phyloP scores from a whole-genome alignment of 2,888 invertebrate genomes.

The Troglohyphantes excavatus region DNA sequence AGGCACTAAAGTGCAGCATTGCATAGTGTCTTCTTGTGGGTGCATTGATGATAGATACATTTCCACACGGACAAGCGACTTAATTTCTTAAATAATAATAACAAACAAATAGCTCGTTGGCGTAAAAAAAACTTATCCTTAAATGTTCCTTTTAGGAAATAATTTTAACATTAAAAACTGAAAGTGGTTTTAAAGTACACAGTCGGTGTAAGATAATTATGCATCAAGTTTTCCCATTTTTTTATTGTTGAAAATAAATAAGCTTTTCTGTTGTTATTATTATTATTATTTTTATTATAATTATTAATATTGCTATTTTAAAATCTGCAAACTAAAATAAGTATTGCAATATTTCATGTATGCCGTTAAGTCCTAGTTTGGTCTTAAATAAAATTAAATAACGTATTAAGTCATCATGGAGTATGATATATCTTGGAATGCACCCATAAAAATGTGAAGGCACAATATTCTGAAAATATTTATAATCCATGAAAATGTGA shows the following conservation, averaged over 20 bases:
- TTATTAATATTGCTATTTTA: no score
- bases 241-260: background rate
- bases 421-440: constrained; percentile 75
- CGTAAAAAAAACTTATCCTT: no score
- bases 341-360: no score
- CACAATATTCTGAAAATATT: background rate
- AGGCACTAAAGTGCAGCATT: constrained; percentile 63
- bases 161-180: constrained; percentile 5
- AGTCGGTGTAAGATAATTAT: no score
- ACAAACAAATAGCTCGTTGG: no score
- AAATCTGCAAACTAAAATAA: background rate
- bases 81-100: no score
- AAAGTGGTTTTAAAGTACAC: background rate
- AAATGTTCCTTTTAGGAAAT: background rate
- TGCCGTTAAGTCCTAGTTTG: no score
- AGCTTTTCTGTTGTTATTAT: no score
- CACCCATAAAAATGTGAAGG: constrained; percentile 41
- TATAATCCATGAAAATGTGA: background rate
- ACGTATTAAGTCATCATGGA: constrained; percentile 26
- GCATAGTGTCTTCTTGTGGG: background rate
- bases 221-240: no score
- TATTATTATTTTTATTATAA: no score
- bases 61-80: background rate
- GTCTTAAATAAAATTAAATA: background rate
- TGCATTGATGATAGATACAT: constrained; percentile 30